Conservation (phyloP, 2,113 vertebrate genomes). For the Trichechus manatus region DNA sequence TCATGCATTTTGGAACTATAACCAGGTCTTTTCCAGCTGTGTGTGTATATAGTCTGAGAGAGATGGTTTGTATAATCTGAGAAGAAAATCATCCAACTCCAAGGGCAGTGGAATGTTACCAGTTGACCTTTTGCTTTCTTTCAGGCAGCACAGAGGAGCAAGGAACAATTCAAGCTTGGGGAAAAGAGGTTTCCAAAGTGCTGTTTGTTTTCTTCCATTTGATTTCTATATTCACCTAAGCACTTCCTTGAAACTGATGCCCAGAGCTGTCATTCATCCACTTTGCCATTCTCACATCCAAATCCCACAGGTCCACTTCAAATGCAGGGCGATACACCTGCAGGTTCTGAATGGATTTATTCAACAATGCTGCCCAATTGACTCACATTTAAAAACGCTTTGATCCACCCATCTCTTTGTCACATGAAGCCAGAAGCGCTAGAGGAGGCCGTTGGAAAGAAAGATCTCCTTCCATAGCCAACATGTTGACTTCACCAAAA, state of each 20-base stretch:
- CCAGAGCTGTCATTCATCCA: slow-evolving; percentile 67
- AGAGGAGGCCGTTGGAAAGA: background rate
- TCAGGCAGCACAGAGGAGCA: background rate
- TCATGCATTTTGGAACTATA: background rate
- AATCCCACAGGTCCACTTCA: slow-evolving; percentile 51
- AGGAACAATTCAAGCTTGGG: slow-evolving; percentile 20
- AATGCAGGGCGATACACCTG: slow-evolving; percentile 60
- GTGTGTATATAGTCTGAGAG: background rate
- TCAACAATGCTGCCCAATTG: slow-evolving; percentile 10
- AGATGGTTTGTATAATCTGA: background rate
- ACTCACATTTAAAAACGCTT: slow-evolving; percentile 58
- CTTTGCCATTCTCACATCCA: slow-evolving; percentile 33
- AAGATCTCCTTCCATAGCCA: background rate
- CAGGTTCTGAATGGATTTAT: slow-evolving; percentile 57
- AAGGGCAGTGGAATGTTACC: slow-evolving; percentile 23
- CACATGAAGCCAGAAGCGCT: background rate
- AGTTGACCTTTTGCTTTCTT: slow-evolving; percentile 55
- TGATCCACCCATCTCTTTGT: slow-evolving; percentile 73
- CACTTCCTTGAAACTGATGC: slow-evolving; percentile 60
- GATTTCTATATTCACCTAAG: slow-evolving; percentile 64
- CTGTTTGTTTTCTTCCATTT: slow-evolving; percentile 70
- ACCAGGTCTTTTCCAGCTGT: background rate
- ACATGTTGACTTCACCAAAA: background rate
- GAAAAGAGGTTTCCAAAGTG: slow-evolving; percentile 56
- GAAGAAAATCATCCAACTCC: background rate